phyloP scores from a whole-genome alignment of 1,140 invertebrate genomes.

The Nasonia giraulti region DNA sequence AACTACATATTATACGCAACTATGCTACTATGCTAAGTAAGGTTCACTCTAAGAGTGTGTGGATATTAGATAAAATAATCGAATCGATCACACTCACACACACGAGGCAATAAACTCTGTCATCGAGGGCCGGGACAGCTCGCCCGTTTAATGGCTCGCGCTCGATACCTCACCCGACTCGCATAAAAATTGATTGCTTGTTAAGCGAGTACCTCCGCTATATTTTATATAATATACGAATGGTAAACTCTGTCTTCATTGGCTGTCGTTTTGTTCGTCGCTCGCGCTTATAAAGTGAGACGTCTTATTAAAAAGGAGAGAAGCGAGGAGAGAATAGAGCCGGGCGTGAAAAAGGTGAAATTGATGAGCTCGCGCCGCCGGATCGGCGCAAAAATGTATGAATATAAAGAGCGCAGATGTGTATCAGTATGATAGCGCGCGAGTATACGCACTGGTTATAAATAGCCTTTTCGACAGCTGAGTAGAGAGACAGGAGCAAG shows the following conservation, averaged over 20 bases:
- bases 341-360: not conserved
- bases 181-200: constrained; percentile 54
- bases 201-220: constrained; percentile 37
- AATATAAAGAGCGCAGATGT: constrained; percentile 19
- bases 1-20: too few relatives aligned
- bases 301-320: not conserved
- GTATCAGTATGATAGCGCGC: not conserved
- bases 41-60: too few relatives aligned
- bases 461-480: constrained; percentile 19
- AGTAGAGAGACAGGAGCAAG: constrained; percentile 8
- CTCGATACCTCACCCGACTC: not conserved
- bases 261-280: constrained; percentile 20
- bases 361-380: not conserved
- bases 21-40: too few relatives aligned
- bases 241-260: constrained; percentile 40
- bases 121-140: not conserved
- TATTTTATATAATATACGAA: constrained; percentile 6
- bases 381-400: not conserved
- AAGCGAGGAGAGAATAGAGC: not conserved
- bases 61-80: too few relatives aligned
- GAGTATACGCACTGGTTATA: not conserved
- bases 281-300: not conserved
- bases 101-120: constrained; percentile 13
- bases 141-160: not conserved
- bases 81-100: not conserved